phyloP scores from a whole-genome alignment of 2,888 invertebrate genomes.

The Leucoptera coffeella region DNA sequence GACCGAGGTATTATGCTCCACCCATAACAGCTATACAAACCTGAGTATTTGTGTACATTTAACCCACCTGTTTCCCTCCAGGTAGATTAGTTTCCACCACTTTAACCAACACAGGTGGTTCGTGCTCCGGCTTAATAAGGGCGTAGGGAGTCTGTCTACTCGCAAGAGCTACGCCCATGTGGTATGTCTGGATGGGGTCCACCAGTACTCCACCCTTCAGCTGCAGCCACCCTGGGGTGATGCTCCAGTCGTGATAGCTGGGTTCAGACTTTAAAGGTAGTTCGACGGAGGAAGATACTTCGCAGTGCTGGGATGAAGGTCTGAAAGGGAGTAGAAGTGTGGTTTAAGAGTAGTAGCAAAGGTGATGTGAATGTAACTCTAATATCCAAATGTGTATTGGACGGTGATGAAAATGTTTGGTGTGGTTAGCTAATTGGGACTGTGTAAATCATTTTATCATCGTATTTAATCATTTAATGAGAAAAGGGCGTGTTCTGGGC shows the following conservation, averaged over 20 bases:
- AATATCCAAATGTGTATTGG: too few species aligned
- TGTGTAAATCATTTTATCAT: too few species aligned
- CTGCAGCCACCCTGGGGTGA: slow-evolving; percentile 63
- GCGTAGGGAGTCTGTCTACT: slow-evolving; percentile 67
- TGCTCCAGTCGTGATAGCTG: slow-evolving; percentile 76
- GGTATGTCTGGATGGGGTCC: slow-evolving; percentile 65
- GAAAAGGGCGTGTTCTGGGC: too few species aligned
- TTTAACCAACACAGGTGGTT: slow-evolving; percentile 61
- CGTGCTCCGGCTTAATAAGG: slow-evolving; percentile 57
- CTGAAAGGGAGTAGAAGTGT: slow-evolving; percentile 13
- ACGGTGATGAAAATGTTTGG: too few species aligned
- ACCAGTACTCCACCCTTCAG: slow-evolving; percentile 55
- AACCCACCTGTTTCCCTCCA: slow-evolving; percentile 38
- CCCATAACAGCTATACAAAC: too few species aligned
- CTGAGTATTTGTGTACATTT: neutral
- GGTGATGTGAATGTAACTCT: too few species aligned
- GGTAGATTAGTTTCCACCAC: slow-evolving; percentile 50
- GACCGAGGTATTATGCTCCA: too few species aligned
- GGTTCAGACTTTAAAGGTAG: slow-evolving; percentile 67
- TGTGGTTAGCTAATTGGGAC: too few species aligned
- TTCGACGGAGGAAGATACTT: slow-evolving; percentile 32
- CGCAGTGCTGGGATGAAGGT: slow-evolving; percentile 20
- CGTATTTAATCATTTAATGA: too few species aligned
- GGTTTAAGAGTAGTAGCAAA: too few species aligned
- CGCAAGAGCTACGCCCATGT: slow-evolving; percentile 60